These are phyloP conservation scores for Pseudolaguvia tuberculata DNA, from an alignment of 2,113 vertebrate species.

Conservation along the genomic window DNA sequence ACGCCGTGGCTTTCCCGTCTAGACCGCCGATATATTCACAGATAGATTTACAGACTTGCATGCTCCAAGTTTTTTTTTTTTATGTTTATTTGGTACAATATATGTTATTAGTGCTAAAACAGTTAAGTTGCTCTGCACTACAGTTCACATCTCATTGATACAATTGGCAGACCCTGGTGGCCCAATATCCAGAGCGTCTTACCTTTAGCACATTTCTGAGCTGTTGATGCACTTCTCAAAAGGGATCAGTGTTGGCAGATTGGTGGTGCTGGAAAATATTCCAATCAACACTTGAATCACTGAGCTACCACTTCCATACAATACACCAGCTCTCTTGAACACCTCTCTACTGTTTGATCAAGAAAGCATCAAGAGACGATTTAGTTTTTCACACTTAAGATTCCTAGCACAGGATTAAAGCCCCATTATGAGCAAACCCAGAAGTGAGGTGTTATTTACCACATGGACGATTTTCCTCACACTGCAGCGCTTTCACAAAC, in stretches of 20 bases:
- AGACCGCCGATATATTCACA: neutral
- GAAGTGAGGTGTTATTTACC: conserved; percentile 6
- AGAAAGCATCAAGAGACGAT: neutral
- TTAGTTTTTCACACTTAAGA: neutral
- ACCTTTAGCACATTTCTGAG: too few relatives aligned
- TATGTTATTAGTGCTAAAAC: too few relatives aligned
- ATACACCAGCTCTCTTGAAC: neutral
- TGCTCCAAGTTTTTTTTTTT: too few relatives aligned
- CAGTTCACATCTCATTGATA: too few relatives aligned
- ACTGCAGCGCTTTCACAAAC: conserved; percentile 40
- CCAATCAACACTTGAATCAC: neutral
- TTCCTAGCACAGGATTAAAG: neutral
- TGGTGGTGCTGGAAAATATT: too few relatives aligned
- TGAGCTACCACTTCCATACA: neutral
- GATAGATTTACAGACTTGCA: neutral
- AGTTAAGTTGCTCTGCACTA: too few relatives aligned
- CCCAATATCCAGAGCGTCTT: too few relatives aligned
- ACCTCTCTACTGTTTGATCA: neutral
- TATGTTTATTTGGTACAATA: too few relatives aligned
- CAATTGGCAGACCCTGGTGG: too few relatives aligned
- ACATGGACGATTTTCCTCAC: neutral
- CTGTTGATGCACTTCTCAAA: too few relatives aligned
- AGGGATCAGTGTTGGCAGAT: too few relatives aligned
- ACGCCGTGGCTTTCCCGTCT: neutral
- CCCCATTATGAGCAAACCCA: neutral